Conservation (phyloP, 1,140 invertebrate species). For the Diorhabda carinulata region DNA sequence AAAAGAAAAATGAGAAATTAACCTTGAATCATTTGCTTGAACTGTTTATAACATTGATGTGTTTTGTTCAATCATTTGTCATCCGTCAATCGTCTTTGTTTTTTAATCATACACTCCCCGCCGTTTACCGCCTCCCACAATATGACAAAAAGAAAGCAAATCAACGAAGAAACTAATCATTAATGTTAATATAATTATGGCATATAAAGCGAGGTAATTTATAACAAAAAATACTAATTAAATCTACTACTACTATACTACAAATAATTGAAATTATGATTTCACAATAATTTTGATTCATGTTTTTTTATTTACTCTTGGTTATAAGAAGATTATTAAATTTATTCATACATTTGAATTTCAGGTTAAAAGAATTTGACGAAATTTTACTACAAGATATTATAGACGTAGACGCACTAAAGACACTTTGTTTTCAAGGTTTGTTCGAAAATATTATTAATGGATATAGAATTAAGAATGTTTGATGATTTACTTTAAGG, state of each 20-base stretch:
- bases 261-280: no score
- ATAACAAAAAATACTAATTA: no score
- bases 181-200: conserved; percentile 28
- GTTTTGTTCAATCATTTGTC: no score
- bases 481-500: conserved; percentile 52
- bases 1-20: no score
- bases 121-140: neutral
- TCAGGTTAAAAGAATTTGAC: conserved; percentile 72
- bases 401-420: conserved; percentile 63
- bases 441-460: conserved; percentile 27
- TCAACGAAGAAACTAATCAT: neutral
- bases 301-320: no score
- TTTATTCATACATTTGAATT: conserved; percentile 35
- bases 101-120: no score
- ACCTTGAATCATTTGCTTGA: no score
- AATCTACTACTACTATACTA: neutral
- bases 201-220: conserved; percentile 34
- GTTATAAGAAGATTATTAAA: neutral
- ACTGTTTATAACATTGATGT: no score
- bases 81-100: no score
- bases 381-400: conserved; percentile 62
- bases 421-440: conserved; percentile 74
- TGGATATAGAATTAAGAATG: neutral
- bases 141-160: neutral
- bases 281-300: no score